These are phyloP conservation scores for Bruchidius siliquastri DNA, from an alignment of 2,888 invertebrate species.

Conservation along the genomic window DNA sequence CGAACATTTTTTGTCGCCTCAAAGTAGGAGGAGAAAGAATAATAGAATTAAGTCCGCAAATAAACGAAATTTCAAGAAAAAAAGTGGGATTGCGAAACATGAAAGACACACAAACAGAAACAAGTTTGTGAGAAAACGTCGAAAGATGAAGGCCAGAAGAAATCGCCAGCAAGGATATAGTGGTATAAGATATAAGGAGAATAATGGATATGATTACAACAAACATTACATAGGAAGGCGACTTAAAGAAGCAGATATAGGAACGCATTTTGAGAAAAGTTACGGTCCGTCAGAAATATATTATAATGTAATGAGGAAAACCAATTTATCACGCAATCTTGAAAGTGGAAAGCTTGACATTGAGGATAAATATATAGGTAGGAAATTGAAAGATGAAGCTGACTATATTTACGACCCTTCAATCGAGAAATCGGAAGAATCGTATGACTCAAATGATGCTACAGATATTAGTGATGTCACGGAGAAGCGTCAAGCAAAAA, in stretches of 20 bases:
- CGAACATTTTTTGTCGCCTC: not conserved
- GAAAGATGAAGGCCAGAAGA: not conserved
- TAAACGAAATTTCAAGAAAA: not conserved
- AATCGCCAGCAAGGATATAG: not conserved
- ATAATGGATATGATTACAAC: not conserved
- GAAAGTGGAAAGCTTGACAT: too few species aligned
- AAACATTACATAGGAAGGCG: not conserved
- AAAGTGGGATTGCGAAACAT: not conserved
- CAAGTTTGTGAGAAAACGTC: not conserved
- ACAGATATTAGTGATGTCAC: not conserved
- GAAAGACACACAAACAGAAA: not conserved
- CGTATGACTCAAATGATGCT: slow-evolving; percentile 5
- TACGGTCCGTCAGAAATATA: not conserved
- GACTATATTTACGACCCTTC: slow-evolving; percentile 23
- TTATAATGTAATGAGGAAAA: not conserved
- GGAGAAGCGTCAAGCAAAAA: slow-evolving; percentile 1
- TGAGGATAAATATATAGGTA: slow-evolving; percentile 2
- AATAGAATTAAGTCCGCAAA: not conserved
- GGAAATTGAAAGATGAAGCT: slow-evolving; percentile 17
- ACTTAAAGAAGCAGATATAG: too few species aligned
- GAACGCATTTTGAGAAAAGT: too few species aligned
- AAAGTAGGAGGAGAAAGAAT: not conserved
- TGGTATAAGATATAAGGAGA: not conserved
- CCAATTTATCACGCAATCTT: not conserved
- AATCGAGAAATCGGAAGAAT: slow-evolving; percentile 13